Conservation (phyloP, 2,113 vertebrate genomes). For the Sebastes schlegelii region DNA sequence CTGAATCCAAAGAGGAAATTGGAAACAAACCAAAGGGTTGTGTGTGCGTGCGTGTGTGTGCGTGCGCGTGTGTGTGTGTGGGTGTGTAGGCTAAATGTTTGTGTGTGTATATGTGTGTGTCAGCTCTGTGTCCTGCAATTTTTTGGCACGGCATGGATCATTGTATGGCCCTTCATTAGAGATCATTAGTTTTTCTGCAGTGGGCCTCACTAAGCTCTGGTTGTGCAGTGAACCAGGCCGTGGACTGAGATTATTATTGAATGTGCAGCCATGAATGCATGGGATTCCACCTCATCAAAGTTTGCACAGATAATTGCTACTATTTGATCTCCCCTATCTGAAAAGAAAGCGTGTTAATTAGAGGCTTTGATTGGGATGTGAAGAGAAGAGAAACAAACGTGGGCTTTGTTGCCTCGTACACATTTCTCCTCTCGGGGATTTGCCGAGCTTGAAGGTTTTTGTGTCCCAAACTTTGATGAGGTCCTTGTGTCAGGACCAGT, state of each 20-base stretch:
- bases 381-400: constrained; percentile 69
- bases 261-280: constrained; percentile 73
- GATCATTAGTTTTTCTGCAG: constrained; percentile 52
- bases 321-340: constrained; percentile 73
- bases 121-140: constrained; percentile 7
- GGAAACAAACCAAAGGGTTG: background rate
- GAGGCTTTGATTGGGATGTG: constrained; percentile 71
- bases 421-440: constrained; percentile 52
- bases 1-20: background rate
- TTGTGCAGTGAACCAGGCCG: constrained; percentile 66
- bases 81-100: background rate
- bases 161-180: constrained; percentile 68
- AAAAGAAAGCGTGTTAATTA: constrained; percentile 81
- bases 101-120: constrained; percentile 1
- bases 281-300: constrained; percentile 76
- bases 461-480: constrained; percentile 59
- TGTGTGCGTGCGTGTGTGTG: background rate
- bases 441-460: constrained; percentile 44
- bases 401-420: constrained; percentile 78
- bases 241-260: constrained; percentile 60
- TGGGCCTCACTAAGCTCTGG: constrained; percentile 60
- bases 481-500: constrained; percentile 61
- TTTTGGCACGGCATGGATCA: constrained; percentile 48
- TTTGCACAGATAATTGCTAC: constrained; percentile 80
- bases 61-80: background rate